A percentile compares a stretch with the other conserved stretches of the same genome.
These are phyloP conservation scores for Hypomecis punctinalis DNA, from an alignment of 2,888 invertebrate species.

Conservation along the genomic window DNA sequence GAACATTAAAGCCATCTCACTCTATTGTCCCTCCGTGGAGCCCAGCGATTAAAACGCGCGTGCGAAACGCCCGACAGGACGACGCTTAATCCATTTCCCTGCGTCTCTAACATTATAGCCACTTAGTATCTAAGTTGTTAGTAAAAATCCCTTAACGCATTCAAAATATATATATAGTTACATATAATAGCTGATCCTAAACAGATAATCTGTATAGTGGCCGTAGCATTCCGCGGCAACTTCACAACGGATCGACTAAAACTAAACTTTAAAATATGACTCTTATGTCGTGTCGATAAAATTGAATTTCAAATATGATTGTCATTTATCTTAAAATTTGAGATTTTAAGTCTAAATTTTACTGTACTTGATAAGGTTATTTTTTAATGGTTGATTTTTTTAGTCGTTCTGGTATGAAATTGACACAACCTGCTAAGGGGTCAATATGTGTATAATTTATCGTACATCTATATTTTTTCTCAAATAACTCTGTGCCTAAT, in stretches of 20 bases:
- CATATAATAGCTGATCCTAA: slow-evolving; percentile 74
- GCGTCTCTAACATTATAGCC: slow-evolving; percentile 67
- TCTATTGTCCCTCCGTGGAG: neutral
- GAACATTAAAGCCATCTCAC: neutral
- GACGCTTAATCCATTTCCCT: slow-evolving; percentile 62
- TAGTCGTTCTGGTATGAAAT: neutral
- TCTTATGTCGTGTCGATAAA: neutral
- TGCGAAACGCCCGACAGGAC: slow-evolving; percentile 41
- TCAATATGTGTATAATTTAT: slow-evolving; percentile 70
- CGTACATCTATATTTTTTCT: slow-evolving; percentile 71
- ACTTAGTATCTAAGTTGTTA: slow-evolving; percentile 80
- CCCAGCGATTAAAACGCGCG: slow-evolving; percentile 15
- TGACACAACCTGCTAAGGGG: slow-evolving; percentile 1
- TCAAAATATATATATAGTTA: slow-evolving; percentile 83
- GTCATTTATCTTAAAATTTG: too few relatives aligned
- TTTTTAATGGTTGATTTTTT: neutral
- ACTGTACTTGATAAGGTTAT: neutral
- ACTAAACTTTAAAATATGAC: neutral
- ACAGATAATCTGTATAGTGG: slow-evolving; percentile 70
- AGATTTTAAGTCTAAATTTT: too few relatives aligned
- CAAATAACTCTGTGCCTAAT: slow-evolving; percentile 82
- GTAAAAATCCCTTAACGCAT: slow-evolving; percentile 84
- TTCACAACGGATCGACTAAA: neutral
- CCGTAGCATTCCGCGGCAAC: neutral
- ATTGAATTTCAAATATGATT: neutral